These are phyloP conservation scores for Callospermophilus lateralis DNA, from an alignment of 2,113 vertebrate species.

Conservation along the genomic window DNA sequence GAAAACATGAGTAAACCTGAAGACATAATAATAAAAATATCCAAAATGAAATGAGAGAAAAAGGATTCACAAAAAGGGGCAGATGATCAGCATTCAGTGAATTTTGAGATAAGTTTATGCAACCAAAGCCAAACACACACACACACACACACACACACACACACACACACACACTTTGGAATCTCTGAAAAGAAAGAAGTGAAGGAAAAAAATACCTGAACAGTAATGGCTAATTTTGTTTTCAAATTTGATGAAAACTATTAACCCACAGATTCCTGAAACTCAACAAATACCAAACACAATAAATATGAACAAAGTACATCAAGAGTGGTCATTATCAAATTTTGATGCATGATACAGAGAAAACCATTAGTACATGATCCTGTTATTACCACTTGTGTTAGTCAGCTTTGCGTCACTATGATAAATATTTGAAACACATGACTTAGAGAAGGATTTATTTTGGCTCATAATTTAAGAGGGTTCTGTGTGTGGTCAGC, in stretches of 20 bases:
- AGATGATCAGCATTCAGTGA: background rate
- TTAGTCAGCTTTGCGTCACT: no score
- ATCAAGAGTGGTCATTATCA: background rate
- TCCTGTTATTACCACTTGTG: background rate
- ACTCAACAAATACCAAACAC: background rate
- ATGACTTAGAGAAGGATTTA: no score
- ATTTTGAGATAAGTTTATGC: background rate
- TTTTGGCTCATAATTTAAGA: no score
- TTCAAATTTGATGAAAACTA: constrained; percentile 13
- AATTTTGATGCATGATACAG: background rate
- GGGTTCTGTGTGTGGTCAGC: no score
- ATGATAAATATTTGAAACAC: no score
- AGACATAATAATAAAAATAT: background rate
- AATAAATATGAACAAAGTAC: background rate
- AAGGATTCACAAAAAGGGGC: background rate
- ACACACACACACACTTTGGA: background rate
- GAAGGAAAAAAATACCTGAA: background rate
- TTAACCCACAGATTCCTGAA: constrained; percentile 19
- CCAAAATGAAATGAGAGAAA: background rate
- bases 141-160: no score
- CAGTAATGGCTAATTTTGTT: background rate
- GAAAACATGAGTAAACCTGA: background rate
- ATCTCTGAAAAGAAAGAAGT: background rate
- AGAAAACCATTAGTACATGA: background rate
- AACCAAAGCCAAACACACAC: background rate